Evolutionary conservation across 2,888 invertebrate species (phyloP).

Genomic region (Margaritifera margaritifera): DNA sequence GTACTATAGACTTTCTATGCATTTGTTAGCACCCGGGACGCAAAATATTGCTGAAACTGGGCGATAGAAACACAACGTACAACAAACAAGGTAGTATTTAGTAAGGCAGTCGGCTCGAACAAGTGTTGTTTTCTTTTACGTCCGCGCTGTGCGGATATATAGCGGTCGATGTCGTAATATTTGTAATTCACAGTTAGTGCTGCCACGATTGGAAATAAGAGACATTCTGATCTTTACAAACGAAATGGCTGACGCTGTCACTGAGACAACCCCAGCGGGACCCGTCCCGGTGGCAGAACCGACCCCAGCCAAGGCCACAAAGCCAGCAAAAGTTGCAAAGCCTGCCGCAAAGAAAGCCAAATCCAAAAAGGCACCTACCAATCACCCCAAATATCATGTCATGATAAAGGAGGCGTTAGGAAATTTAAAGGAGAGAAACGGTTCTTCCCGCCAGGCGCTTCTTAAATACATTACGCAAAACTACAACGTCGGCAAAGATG

Average conservation of each 20-base stretch:
- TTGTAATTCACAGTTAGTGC: too few species aligned
- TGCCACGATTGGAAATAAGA: too few species aligned
- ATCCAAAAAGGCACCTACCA: constrained; percentile 57
- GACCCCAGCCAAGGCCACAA: neutral
- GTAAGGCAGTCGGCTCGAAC: too few species aligned
- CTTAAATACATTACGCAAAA: constrained; percentile 72
- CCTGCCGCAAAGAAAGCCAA: constrained; percentile 33
- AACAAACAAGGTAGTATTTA: too few species aligned
- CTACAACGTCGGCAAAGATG: constrained; percentile 72
- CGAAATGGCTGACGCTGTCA: neutral
- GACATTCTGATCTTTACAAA: too few species aligned
- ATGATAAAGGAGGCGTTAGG: constrained; percentile 73
- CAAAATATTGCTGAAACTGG: too few species aligned
- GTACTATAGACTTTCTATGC: too few species aligned
- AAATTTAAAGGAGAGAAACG: constrained; percentile 72
- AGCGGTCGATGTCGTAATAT: too few species aligned
- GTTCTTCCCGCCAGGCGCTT: constrained; percentile 74
- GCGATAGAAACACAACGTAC: too few species aligned
- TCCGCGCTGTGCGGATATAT: too few species aligned
- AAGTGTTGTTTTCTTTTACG: too few species aligned
- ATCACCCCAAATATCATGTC: constrained; percentile 70
- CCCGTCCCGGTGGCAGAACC: constrained; percentile 16
- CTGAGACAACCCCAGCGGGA: constrained; percentile 5
- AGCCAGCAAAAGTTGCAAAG: constrained; percentile 39
- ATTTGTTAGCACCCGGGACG: too few species aligned